These are phyloP conservation scores for Monochamus alternatus DNA, from an alignment of 2,888 invertebrate genomes.

Conservation along the genomic window DNA sequence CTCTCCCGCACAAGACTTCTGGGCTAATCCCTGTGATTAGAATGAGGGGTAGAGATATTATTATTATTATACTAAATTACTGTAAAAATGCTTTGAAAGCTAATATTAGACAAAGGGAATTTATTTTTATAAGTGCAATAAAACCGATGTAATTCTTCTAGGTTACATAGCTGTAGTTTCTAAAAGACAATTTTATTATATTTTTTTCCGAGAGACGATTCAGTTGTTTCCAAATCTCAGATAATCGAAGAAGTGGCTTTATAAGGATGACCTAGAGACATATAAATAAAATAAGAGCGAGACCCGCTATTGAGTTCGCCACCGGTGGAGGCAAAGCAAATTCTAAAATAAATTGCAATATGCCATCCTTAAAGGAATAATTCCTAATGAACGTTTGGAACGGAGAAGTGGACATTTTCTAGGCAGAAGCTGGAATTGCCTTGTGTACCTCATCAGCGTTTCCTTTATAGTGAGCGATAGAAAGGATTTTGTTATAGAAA, in stretches of 20 bases:
- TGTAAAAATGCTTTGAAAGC: no score
- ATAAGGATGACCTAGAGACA: slow-evolving; percentile 4
- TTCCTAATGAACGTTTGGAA: background rate
- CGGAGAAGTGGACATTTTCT: background rate
- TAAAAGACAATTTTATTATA: background rate
- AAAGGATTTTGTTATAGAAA: background rate
- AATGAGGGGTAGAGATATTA: no score
- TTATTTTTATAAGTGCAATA: no score
- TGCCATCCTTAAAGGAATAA: background rate
- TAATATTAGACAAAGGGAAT: no score
- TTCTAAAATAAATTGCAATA: slow-evolving; percentile 6
- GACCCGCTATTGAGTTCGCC: background rate
- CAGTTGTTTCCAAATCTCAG: slow-evolving; percentile 8
- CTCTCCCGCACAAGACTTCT: no score
- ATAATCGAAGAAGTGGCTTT: slow-evolving; percentile 8
- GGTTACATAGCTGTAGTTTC: background rate
- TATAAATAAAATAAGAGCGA: slow-evolving; percentile 6
- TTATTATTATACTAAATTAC: no score
- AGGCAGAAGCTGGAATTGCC: background rate
- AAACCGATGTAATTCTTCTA: no score
- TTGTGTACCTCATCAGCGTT: background rate
- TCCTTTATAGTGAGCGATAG: background rate
- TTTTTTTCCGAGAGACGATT: slow-evolving; percentile 3
- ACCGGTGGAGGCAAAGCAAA: background rate
- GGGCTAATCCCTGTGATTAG: no score